Evolutionary conservation across 2,113 vertebrate species (phyloP).

Genomic region (Poicephalus meyeri): DNA sequence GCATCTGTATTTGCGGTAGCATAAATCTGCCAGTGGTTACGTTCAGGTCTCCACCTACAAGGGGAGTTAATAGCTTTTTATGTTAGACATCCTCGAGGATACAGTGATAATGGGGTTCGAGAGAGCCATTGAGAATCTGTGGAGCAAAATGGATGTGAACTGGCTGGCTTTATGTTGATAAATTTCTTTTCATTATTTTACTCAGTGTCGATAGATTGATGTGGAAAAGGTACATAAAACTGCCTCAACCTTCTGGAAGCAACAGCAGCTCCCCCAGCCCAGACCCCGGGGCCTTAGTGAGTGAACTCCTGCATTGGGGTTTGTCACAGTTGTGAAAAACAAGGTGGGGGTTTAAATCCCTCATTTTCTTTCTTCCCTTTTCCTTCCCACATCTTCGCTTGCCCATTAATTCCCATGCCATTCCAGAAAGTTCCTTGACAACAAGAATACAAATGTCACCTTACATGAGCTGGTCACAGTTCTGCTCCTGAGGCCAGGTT

Average conservation of each 20-base stretch:
- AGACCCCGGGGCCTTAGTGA: not conserved
- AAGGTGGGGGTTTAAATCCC: not conserved
- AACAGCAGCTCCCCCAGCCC: not conserved
- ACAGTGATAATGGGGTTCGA: not conserved
- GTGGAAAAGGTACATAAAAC: not conserved
- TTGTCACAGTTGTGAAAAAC: not conserved
- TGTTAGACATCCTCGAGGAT: conserved; percentile 46
- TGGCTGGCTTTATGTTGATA: not conserved
- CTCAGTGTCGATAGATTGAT: not conserved
- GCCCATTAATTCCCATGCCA: not conserved
- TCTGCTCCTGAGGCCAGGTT: not conserved
- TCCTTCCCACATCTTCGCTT: not conserved
- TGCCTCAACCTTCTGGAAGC: not conserved
- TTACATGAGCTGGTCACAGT: accelerated
- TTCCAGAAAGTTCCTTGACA: not conserved
- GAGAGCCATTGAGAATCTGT: not conserved
- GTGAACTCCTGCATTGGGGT: not conserved
- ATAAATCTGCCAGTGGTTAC: conserved; percentile 28
- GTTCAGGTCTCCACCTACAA: conserved; percentile 9
- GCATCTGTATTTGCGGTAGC: not conserved
- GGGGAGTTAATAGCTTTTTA: conserved; percentile 47
- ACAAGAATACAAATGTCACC: not conserved
- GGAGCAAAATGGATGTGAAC: not conserved
- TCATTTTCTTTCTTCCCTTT: not conserved
- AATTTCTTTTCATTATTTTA: not conserved